Base-by-base conservation (phyloP, 2,797 vertebrate genomes). In the Phataginus tricuspis region DNA sequence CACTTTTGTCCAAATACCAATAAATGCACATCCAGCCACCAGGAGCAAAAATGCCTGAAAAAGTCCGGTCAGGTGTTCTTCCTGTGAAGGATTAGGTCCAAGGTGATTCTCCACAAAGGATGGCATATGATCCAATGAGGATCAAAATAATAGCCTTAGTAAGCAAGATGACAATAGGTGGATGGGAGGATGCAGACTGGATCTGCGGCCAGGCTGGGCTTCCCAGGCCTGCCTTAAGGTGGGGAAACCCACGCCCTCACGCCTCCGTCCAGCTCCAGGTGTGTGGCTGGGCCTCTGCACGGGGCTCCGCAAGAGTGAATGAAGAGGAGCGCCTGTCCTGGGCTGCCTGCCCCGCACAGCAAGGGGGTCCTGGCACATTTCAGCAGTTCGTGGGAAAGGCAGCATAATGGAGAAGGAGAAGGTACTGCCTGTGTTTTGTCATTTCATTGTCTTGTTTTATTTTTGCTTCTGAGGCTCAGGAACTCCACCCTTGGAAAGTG, bases 1-100 rank as follows among this genome's bases (percentile, higher is more conserved):
- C 37, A 13, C n/a, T 88, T 83, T 68, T 95, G 86, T 94, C 78
- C 57, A 80, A 85, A 31, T n/a, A 72, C 83, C 96, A 96, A 7
- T 57, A 16, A 96, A 45, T 29, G 23, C 21, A 92, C 29, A 83
- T 79, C 27, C 82, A 89, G 77, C 42, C 74, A 21, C 25, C 42
- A 57, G 71, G n/a, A 97, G n/a, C 53, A 90, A 87, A 71, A 87
- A 53, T 7, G 2, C 51, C 85, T 51, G 29, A 90, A 90, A 64
- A 59, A 88, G 34, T 23, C 64, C 31, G 34, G 74, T 57, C 19
- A 86, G 55, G 51, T 86, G 63, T 85, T 75, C 66, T 87, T 94
- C 39, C 86, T 85, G 9, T 53, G 53, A 78, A 10, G 55, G 55
- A 63, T 25, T 71, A 37, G 16, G 29, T 63, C 95, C 23, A 42